Percentiles rank a stretch among this genome's conserved stretches.
These are phyloP conservation scores for Chloropsis cyanopogon DNA, from an alignment of 2,113 vertebrate species.

Conservation along the genomic window DNA sequence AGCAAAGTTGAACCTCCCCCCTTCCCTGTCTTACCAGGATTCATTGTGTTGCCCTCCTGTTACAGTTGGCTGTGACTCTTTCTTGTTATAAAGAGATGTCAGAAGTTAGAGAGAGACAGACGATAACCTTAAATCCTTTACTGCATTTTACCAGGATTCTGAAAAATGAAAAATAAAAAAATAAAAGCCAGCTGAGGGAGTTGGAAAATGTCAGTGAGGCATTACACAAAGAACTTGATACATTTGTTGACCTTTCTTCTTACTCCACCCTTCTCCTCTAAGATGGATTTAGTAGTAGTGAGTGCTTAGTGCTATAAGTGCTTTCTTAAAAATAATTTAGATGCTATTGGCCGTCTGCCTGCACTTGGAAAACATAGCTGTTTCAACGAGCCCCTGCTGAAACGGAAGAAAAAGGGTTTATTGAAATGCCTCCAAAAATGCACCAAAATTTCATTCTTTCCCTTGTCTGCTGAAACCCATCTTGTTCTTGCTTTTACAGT, in stretches of 20 bases:
- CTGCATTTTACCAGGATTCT: conserved; percentile 52
- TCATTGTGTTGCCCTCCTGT: conserved; percentile 66
- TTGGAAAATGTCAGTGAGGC: conserved; percentile 54
- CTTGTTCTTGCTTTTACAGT: conserved; percentile 10
- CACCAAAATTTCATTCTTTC: conserved; percentile 52
- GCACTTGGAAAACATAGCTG: conserved; percentile 58
- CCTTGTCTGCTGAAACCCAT: conserved; percentile 29
- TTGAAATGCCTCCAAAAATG: conserved; percentile 69
- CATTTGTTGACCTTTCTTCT: conserved; percentile 67
- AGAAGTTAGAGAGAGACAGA: conserved; percentile 62
- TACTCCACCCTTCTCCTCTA: conserved; percentile 49
- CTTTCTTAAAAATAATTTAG: conserved; percentile 72
- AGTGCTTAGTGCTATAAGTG: conserved; percentile 49
- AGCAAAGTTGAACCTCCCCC: conserved; percentile 59
- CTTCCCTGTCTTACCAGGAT: conserved; percentile 35
- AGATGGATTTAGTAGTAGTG: conserved; percentile 37
- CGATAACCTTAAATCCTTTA: conserved; percentile 62
- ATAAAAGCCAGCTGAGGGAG: conserved; percentile 30
- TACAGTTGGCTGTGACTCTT: conserved; percentile 67
- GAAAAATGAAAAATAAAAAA: conserved; percentile 42
- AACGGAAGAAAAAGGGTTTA: conserved; percentile 47
- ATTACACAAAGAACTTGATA: conserved; percentile 51
- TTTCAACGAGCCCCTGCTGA: conserved; percentile 52
- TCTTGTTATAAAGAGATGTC: conserved; percentile 67
- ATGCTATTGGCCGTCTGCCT: conserved; percentile 71